These are phyloP conservation scores for Eremobia ochroleuca DNA, from an alignment of 2,888 invertebrate species.

Conservation along the genomic window DNA sequence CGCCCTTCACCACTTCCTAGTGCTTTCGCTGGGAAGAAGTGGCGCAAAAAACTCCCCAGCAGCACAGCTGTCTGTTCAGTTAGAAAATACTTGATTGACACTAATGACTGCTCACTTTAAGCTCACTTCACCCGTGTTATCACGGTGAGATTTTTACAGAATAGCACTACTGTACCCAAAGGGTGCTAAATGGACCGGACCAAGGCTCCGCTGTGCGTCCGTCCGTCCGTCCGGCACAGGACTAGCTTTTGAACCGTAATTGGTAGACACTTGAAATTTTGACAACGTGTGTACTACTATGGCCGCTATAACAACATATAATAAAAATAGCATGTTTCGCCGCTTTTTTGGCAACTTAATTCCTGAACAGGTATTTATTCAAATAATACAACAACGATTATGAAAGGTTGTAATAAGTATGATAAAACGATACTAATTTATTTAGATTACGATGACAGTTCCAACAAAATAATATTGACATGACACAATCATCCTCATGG, in stretches of 20 bases:
- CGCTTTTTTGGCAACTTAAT: constrained; percentile 12
- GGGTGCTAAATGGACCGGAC: neutral
- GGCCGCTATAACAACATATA: neutral
- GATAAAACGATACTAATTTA: constrained; percentile 36
- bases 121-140: no score
- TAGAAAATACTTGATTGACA: no score
- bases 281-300: neutral
- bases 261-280: neutral
- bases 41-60: no score
- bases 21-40: no score
- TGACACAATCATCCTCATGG: constrained; percentile 17
- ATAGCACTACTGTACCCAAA: no score
- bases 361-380: constrained; percentile 25
- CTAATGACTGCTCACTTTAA: no score
- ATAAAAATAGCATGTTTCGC: neutral
- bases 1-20: no score
- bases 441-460: constrained; percentile 31
- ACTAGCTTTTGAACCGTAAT: neutral
- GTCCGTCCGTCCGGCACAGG: neutral
- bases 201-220: neutral
- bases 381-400: constrained; percentile 21
- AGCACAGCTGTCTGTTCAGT: no score
- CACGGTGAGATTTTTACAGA: no score
- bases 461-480: constrained; percentile 35
- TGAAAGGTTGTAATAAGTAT: constrained; percentile 26